Evolutionary conservation across 1,140 invertebrate species (phyloP).

Genomic region (Choristoneura fumiferana): DNA sequence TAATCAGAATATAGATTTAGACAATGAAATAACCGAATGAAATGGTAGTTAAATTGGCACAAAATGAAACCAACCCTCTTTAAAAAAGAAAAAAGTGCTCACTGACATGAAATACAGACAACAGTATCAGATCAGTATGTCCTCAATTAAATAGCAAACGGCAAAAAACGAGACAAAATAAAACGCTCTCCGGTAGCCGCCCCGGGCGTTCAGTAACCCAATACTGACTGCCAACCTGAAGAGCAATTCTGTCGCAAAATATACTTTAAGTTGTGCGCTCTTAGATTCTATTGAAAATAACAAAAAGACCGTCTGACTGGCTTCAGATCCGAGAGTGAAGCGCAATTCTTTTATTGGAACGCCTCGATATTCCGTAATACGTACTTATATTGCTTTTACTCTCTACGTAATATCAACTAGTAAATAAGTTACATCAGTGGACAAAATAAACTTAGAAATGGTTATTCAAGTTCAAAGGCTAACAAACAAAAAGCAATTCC

Average conservation of each 20-base stretch:
- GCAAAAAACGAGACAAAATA: conserved; percentile 44
- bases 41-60: too few species aligned
- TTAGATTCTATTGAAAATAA: conserved; percentile 36
- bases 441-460: background rate
- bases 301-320: conserved; percentile 33
- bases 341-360: conserved; percentile 50
- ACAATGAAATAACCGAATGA: too few species aligned
- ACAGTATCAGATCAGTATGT: conserved; percentile 9
- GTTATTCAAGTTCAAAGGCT: too few species aligned
- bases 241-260: conserved; percentile 40
- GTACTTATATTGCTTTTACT: conserved; percentile 16
- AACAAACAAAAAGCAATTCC: background rate
- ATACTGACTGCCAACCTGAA: conserved; percentile 37
- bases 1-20: too few species aligned
- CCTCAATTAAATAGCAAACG: conserved; percentile 48
- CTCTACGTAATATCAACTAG: background rate
- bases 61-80: too few species aligned
- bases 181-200: conserved; percentile 49
- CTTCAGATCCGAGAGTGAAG: conserved; percentile 36
- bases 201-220: conserved; percentile 46
- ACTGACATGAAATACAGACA: conserved; percentile 5
- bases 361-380: conserved; percentile 12
- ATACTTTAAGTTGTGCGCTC: conserved; percentile 48
- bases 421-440: background rate
- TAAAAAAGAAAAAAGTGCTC: background rate